Percentiles rank a stretch among this genome's conserved stretches.
phyloP scores from a whole-genome alignment of 2,888 invertebrate genomes.

The Hemistola chrysoprasaria region DNA sequence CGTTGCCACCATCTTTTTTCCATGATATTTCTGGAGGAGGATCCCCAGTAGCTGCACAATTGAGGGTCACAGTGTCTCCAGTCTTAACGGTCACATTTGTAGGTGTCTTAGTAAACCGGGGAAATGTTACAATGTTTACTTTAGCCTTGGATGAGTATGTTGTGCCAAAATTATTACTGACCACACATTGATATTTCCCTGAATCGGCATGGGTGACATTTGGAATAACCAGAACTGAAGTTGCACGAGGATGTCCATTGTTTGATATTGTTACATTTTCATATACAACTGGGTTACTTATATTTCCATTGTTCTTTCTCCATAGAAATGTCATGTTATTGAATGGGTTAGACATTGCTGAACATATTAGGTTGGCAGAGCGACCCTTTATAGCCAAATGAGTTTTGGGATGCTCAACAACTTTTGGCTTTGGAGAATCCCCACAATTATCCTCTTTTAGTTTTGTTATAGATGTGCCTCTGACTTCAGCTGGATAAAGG shows the following conservation, averaged over 20 bases:
- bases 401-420: conserved; percentile 90
- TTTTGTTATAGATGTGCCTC: conserved; percentile 85
- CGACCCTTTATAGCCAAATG: conserved; percentile 94
- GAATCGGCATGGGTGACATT: conserved; percentile 91
- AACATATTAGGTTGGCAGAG: conserved; percentile 91
- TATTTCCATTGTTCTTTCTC: conserved; percentile 90
- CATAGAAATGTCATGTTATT: conserved; percentile 91
- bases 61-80: conserved; percentile 92
- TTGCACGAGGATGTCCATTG: conserved; percentile 84
- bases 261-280: conserved; percentile 71
- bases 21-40: conserved; percentile 94
- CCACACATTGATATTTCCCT: conserved; percentile 96
- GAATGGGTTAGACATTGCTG: conserved; percentile 90
- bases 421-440: conserved; percentile 92
- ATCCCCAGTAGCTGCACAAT: conserved; percentile 95
- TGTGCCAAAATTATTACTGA: conserved; percentile 93
- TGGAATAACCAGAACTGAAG: conserved; percentile 87
- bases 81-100: conserved; percentile 91
- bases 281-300: conserved; percentile 68
- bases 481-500: conserved; percentile 90
- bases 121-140: conserved; percentile 93
- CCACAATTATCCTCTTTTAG: conserved; percentile 87
- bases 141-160: conserved; percentile 94
- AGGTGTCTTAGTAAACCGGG: conserved; percentile 92
- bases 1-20: conserved; percentile 96